Evolutionary conservation across 23 tunicate species (phyloP).

Genomic region (Botrylloides violaceus): DNA sequence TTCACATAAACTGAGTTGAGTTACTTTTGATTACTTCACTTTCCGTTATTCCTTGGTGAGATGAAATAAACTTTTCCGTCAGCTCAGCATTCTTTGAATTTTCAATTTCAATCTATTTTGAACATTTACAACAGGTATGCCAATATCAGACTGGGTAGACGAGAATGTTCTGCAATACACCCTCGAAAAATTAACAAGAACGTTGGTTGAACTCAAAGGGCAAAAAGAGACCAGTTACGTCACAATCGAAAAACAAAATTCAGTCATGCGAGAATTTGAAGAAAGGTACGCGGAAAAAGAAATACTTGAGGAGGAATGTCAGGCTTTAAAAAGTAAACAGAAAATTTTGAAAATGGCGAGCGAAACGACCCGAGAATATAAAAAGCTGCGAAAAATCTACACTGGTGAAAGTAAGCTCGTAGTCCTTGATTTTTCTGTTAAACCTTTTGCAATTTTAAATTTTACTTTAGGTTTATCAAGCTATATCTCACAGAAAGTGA

Average conservation of each 20-base stretch:
- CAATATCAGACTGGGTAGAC: conserved; percentile 68
- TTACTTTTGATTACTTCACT: too few relatives aligned
- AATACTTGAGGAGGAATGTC: neutral
- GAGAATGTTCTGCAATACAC: conserved; percentile 30
- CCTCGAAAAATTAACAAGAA: conserved; percentile 22
- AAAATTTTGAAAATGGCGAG: conserved; percentile 18
- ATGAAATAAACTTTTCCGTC: too few relatives aligned
- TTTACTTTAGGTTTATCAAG: neutral
- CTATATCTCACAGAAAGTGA: conserved; percentile 8
- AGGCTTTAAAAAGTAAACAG: neutral
- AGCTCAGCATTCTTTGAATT: too few relatives aligned
- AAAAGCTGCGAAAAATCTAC: neutral
- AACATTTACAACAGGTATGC: too few relatives aligned
- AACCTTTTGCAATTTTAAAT: too few relatives aligned
- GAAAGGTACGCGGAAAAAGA: conserved; percentile 9
- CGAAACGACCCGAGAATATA: conserved; percentile 18
- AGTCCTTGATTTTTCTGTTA: too few relatives aligned
- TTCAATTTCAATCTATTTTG: too few relatives aligned
- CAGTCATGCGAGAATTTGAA: conserved; percentile 12
- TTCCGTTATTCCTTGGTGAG: too few relatives aligned
- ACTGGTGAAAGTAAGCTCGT: conserved; percentile 10
- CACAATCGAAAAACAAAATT: conserved; percentile 24
- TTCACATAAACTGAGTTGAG: too few relatives aligned
- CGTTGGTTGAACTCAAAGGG: conserved; percentile 22
- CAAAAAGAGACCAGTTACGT: conserved; percentile 52